Base-by-base conservation (phyloP, 2,797 vertebrate species). In the Vipera ursinii region DNA sequence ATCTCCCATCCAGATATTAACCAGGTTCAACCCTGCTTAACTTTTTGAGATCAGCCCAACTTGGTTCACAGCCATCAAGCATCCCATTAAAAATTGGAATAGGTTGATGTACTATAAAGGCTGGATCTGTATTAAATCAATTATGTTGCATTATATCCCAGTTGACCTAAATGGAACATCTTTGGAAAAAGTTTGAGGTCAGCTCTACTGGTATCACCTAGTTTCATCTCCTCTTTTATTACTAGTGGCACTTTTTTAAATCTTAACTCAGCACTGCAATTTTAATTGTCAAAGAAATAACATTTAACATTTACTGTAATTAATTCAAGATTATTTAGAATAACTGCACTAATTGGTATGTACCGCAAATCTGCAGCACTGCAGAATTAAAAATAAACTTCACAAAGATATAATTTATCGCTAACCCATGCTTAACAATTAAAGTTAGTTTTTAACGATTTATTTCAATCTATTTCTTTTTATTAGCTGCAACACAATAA, bases 381-480 rank as follows among this genome's bases (percentile, higher is more conserved):
- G 97, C 98, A 98, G 97, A 98, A 98, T 97, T 98, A 97, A 98
- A 98, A 98, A 97, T 97, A 98, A 98, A 97, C 97, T 97, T 95
- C 96, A 97, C 97, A 97, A 97, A 98, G 97, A 97, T 96, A 98
- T 96, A 96, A 97, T 97, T 97, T 97, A 97, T 96, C 97, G 96
- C 96, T 97, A 97, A 97, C 97, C 97, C 96, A 97, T 97, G 97
- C 96, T 97, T 97, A 48, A 97, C 97, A 97, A 97, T 32, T 97
- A 96, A 97, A 97, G 95, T 96, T 94, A 96, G 95, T 96, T 97
- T 97, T 95, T 82, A 82, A 97, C 97, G 97, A 97, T 97, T 94
- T 97, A 97, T 98, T 98, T 98, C 97, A 97, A 97, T 96, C 96
- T 97, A 97, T 98, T 98, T 94, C 95, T 97, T 88, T 98, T 98